A percentile compares a stretch with the other conserved stretches of the same genome.
Evolutionary conservation across 2,888 invertebrate genomes (phyloP).

Genomic region (Spisula subtruncata): DNA sequence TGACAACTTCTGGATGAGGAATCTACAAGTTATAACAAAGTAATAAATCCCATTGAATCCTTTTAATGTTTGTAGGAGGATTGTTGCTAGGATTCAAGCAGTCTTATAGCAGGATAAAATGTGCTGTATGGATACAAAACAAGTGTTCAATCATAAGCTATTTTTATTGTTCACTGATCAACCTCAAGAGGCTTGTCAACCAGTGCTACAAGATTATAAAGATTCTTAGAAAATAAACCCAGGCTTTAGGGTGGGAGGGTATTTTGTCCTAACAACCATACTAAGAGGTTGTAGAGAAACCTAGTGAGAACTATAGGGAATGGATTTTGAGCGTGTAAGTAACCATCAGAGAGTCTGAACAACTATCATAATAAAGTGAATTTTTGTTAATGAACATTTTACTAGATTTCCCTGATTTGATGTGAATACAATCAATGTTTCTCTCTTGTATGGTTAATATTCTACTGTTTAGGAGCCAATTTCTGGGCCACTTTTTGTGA

Average conservation of each 20-base stretch:
- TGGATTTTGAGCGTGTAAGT: neutral
- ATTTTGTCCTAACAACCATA: neutral
- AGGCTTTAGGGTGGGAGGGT: neutral
- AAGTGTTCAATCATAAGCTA: constrained; percentile 54
- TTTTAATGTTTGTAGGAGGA: constrained; percentile 39
- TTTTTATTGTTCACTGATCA: constrained; percentile 33
- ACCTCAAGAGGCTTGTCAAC: neutral
- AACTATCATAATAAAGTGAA: neutral
- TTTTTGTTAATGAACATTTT: neutral
- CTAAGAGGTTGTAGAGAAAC: neutral
- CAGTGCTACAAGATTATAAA: neutral
- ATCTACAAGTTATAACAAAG: neutral
- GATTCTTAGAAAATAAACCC: constrained; percentile 1
- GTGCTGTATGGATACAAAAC: constrained; percentile 37
- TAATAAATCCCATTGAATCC: constrained; percentile 43
- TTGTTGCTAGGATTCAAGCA: neutral
- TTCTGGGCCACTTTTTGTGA: neutral
- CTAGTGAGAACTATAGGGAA: neutral
- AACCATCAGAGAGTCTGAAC: neutral
- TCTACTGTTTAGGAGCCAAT: neutral
- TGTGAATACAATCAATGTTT: neutral
- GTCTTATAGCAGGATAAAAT: constrained; percentile 46
- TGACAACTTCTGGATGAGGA: constrained; percentile 3
- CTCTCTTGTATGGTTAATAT: neutral
- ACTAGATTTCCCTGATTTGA: neutral